A percentile compares a stretch with the other conserved stretches of the same genome.
These are phyloP conservation scores for Xiphophorus couchianus DNA, from an alignment of 2,113 vertebrate species.

Conservation along the genomic window DNA sequence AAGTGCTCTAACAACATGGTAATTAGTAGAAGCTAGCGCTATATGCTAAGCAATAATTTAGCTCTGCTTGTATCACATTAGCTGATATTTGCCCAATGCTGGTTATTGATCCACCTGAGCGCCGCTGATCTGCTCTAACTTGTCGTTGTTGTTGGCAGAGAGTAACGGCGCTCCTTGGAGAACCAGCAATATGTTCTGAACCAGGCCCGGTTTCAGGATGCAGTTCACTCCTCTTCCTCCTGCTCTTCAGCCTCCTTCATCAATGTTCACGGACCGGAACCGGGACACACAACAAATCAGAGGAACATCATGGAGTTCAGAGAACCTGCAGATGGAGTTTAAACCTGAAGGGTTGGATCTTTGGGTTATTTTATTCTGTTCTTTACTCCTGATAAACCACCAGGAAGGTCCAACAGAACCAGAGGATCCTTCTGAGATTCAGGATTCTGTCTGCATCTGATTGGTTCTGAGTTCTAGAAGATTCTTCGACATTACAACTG, in stretches of 20 bases:
- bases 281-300: not conserved
- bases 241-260: not conserved
- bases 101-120: not conserved
- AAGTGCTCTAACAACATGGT: too few species aligned
- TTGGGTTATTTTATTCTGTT: too few species aligned
- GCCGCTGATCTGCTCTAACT: not conserved
- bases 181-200: constrained; percentile 50
- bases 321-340: too few species aligned
- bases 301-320: not conserved
- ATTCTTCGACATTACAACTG: not conserved
- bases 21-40: too few species aligned
- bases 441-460: not conserved
- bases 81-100: too few species aligned
- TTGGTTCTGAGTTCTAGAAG: not conserved
- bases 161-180: constrained; percentile 58
- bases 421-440: not conserved
- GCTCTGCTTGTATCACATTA: too few species aligned
- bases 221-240: not conserved
- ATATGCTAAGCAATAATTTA: too few species aligned
- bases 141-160: constrained; percentile 40
- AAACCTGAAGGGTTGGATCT: too few species aligned
- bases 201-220: not conserved
- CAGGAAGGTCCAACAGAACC: not conserved
- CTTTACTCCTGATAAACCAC: too few species aligned
- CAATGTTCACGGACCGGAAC: too few species aligned